Evolutionary conservation across 2,797 vertebrate species (phyloP).

Genomic region (Heliangelus exortis): DNA sequence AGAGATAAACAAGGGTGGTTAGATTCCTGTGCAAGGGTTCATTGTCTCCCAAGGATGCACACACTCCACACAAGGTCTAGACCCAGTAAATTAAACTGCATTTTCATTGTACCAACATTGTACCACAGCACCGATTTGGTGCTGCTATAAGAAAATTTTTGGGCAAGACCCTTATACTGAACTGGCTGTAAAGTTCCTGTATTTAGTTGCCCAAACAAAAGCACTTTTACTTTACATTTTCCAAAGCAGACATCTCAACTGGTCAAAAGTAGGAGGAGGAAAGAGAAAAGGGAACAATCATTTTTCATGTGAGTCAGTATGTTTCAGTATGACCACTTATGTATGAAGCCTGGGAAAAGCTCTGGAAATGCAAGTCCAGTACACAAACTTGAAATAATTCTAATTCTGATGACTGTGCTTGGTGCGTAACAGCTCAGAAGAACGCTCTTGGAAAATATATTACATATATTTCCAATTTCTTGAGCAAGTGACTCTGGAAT

Average conservation of each 20-base stretch:
- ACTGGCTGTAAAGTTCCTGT: background rate
- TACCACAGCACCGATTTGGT: background rate
- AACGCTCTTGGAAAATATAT: background rate
- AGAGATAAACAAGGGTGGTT: background rate
- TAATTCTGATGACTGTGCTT: background rate
- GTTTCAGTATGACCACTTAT: background rate
- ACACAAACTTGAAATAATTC: background rate
- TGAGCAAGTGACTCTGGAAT: background rate
- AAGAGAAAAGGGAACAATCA: background rate
- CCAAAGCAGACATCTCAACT: background rate
- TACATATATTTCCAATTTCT: background rate
- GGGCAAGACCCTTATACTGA: background rate
- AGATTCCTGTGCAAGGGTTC: background rate
- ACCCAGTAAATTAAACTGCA: background rate
- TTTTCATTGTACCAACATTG: background rate
- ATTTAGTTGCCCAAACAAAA: background rate
- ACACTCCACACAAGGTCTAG: background rate
- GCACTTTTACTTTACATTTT: background rate
- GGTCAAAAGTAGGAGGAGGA: background rate
- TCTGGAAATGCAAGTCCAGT: background rate
- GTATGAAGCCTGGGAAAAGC: background rate
- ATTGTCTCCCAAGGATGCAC: background rate
- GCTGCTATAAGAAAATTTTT: background rate
- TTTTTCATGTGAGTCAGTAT: background rate
- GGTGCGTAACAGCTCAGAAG: background rate